These are phyloP conservation scores for Philypnodon macrostomus DNA, from an alignment of 2,797 vertebrate species.

Conservation along the genomic window DNA sequence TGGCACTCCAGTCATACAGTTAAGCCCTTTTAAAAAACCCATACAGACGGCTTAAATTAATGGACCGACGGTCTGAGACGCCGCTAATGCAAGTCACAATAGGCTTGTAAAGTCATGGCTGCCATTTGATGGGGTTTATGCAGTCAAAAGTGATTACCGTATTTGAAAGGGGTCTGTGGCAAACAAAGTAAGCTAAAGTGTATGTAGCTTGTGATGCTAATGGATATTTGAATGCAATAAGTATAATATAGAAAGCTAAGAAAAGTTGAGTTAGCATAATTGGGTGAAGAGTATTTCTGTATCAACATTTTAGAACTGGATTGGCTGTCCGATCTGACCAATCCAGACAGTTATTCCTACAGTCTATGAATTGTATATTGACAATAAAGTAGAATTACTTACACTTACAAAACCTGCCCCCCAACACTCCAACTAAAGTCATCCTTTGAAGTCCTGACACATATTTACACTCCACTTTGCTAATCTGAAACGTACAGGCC, in stretches of 20 bases:
- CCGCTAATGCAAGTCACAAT: background rate
- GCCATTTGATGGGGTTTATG: background rate
- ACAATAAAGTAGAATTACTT: background rate
- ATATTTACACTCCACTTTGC: conserved; percentile 28
- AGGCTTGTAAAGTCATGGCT: background rate
- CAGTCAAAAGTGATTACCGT: background rate
- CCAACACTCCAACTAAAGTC: conserved; percentile 15
- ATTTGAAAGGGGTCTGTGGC: background rate
- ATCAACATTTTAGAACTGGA: too few species aligned
- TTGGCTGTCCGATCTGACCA: too few species aligned
- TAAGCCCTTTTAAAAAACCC: conserved; percentile 1
- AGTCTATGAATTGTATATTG: background rate
- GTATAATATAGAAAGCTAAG: too few species aligned
- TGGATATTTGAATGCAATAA: too few species aligned
- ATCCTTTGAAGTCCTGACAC: conserved; percentile 14
- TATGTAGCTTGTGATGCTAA: too few species aligned
- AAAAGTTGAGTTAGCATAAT: background rate
- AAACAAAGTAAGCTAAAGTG: background rate
- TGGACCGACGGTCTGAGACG: background rate
- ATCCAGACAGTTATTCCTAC: too few species aligned
- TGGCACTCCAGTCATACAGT: background rate
- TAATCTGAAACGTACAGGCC: conserved; percentile 36
- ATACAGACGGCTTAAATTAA: background rate
- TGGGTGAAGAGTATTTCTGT: too few species aligned
- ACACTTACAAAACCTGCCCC: conserved; percentile 3